Evolutionary conservation across 2,888 invertebrate genomes (phyloP).

Genomic region (Clunio marinus): DNA sequence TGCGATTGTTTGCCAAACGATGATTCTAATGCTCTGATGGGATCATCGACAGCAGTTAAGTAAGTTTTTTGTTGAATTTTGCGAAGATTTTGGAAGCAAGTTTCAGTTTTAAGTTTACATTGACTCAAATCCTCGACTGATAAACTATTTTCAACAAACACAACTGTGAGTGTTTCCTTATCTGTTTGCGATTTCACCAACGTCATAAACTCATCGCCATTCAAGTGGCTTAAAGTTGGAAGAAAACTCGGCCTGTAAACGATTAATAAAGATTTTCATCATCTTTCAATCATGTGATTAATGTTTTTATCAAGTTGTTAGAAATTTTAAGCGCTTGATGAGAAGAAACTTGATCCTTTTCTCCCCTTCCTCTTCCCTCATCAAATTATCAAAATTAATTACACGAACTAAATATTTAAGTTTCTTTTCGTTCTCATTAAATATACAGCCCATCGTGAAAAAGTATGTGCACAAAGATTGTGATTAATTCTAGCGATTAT

Average conservation of each 20-base stretch:
- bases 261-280: constrained; percentile 23
- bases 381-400: constrained; percentile 7
- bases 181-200: constrained; percentile 25
- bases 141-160: constrained; percentile 32
- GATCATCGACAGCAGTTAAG: constrained; percentile 58
- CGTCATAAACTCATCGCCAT: constrained; percentile 24
- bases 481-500: constrained; percentile 12
- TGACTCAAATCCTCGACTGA: constrained; percentile 52
- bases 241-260: constrained; percentile 15
- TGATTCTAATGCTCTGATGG: neutral
- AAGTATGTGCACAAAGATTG: neutral
- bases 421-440: neutral
- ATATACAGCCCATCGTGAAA: neutral
- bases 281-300: constrained; percentile 4
- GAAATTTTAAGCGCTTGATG: neutral
- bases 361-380: no score
- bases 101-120: constrained; percentile 46
- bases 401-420: neutral
- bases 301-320: neutral
- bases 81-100: constrained; percentile 51
- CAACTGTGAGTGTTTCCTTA: constrained; percentile 22
- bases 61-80: constrained; percentile 53
- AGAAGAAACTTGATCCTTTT: neutral
- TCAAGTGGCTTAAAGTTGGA: constrained; percentile 10
- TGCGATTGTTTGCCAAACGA: neutral